Evolutionary conservation across 2,113 vertebrate genomes (phyloP).

Genomic region (Cyphomyrus discorhynchus): DNA sequence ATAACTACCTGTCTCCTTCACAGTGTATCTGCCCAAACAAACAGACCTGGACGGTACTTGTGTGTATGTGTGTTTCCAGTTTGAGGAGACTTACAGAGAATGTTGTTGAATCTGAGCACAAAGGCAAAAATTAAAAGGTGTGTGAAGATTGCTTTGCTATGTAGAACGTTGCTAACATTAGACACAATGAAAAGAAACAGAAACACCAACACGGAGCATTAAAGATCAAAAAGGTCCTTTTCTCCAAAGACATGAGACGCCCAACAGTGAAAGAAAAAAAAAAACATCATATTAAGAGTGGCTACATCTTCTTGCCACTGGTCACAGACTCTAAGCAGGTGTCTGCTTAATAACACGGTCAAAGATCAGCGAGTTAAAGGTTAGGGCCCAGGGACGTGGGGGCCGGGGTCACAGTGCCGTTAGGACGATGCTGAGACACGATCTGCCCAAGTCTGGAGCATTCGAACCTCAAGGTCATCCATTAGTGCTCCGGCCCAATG

Average conservation of each 20-base stretch:
- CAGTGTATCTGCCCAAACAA: constrained; percentile 37
- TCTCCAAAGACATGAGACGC: background rate
- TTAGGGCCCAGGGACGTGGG: constrained; percentile 79
- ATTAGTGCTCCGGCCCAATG: constrained; percentile 92
- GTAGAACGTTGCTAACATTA: background rate
- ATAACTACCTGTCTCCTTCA: constrained; percentile 44
- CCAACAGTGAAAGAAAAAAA: background rate
- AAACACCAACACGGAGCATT: too few species aligned
- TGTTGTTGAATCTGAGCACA: background rate
- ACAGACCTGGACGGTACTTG: constrained; percentile 31
- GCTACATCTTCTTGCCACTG: background rate
- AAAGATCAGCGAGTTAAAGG: constrained; percentile 98
- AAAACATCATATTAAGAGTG: background rate
- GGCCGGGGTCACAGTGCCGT: constrained; percentile 78
- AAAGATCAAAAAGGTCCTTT: background rate
- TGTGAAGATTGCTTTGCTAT: background rate
- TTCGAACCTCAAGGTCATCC: constrained; percentile 96
- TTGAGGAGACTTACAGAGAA: background rate
- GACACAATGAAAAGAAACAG: background rate
- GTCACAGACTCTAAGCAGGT: constrained; percentile 78
- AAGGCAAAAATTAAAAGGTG: background rate
- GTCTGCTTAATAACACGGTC: constrained; percentile 99
- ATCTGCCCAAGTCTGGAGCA: constrained; percentile 87
- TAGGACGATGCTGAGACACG: constrained; percentile 87
- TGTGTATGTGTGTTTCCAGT: constrained; percentile 17